These are phyloP conservation scores for Agrypnus murinus DNA, from an alignment of 2,888 invertebrate species.

Conservation along the genomic window DNA sequence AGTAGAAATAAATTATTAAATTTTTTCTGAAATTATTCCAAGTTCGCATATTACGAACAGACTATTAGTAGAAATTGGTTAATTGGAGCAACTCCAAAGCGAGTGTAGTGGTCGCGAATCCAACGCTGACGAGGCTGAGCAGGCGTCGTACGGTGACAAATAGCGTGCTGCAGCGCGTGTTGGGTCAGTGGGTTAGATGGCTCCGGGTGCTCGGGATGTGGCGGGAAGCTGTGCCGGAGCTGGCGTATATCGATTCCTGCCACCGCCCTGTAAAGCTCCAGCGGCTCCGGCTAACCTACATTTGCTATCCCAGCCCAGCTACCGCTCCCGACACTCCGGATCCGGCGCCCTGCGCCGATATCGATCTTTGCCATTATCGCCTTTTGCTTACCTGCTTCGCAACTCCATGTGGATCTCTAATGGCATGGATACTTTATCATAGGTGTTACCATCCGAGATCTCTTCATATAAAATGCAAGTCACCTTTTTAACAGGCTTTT, in stretches of 20 bases:
- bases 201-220: conserved; percentile 56
- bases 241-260: conserved; percentile 58
- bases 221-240: conserved; percentile 59
- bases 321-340: conserved; percentile 58
- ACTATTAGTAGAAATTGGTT: conserved; percentile 20
- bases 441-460: conserved; percentile 11
- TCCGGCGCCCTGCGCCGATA: conserved; percentile 59
- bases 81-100: conserved; percentile 31
- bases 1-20: conserved; percentile 8
- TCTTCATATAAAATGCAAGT: conserved; percentile 32
- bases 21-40: conserved; percentile 10
- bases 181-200: conserved; percentile 61
- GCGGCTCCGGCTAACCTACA: conserved; percentile 70
- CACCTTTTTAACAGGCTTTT: conserved; percentile 16
- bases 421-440: conserved; percentile 36
- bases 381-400: conserved; percentile 57
- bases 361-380: conserved; percentile 60
- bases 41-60: background rate
- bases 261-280: conserved; percentile 63
- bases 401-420: conserved; percentile 53
- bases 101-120: conserved; percentile 35
- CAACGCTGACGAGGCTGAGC: conserved; percentile 42
- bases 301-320: conserved; percentile 68
- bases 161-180: conserved; percentile 57
- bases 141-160: conserved; percentile 45